phyloP scores from a whole-genome alignment of 2,797 vertebrate genomes.

The Megaceryle alcyon region DNA sequence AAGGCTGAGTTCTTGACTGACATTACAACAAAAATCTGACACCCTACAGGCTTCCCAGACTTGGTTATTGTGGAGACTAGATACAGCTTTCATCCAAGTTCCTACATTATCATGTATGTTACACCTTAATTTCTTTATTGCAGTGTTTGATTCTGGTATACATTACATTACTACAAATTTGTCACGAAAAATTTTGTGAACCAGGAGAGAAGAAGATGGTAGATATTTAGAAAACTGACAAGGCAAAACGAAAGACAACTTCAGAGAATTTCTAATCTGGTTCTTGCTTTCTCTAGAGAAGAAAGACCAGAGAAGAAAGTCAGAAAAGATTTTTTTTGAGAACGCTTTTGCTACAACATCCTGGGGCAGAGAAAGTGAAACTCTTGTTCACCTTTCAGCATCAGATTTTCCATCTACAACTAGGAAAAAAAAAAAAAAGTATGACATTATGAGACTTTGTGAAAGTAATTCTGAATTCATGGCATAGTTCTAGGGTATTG shows the following conservation, averaged over 20 bases:
- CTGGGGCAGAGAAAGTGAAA: background rate
- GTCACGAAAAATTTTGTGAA: background rate
- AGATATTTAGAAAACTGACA: background rate
- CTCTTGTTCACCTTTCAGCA: background rate
- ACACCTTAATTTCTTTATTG: background rate
- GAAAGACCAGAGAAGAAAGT: background rate
- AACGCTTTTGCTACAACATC: background rate
- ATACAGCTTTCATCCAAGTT: background rate
- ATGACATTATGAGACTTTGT: background rate
- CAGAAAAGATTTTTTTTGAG: background rate
- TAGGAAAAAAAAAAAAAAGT: background rate
- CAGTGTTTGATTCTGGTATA: background rate
- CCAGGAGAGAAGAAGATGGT: background rate
- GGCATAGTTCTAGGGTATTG: background rate
- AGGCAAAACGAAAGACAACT: background rate
- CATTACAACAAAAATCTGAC: background rate
- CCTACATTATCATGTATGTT: background rate
- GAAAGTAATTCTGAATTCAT: background rate
- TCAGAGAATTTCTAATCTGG: background rate
- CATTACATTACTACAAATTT: background rate
- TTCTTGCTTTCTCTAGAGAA: background rate
- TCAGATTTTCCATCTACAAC: background rate
- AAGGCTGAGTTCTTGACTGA: background rate
- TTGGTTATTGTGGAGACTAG: background rate
- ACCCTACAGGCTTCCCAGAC: rapidly evolving